These are phyloP conservation scores for Hypomecis punctinalis DNA, from an alignment of 2,888 invertebrate genomes.

Conservation along the genomic window DNA sequence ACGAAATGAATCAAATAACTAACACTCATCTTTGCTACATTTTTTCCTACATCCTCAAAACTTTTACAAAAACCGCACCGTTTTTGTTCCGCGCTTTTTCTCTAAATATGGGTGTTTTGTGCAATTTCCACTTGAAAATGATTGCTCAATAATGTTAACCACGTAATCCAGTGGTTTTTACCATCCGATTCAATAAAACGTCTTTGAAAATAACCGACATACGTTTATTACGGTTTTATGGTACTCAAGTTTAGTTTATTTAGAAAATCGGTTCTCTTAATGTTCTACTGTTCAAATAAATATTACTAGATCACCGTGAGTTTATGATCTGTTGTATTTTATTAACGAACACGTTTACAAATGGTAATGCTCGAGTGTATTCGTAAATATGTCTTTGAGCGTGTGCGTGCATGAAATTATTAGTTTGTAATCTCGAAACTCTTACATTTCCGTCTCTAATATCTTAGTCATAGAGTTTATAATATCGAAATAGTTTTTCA, in stretches of 20 bases:
- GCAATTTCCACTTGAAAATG: conserved; percentile 53
- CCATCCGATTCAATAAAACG: conserved; percentile 48
- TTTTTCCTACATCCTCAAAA: conserved; percentile 68
- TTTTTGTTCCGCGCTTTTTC: conserved; percentile 53
- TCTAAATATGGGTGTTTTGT: conserved; percentile 38
- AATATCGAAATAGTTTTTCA: conserved; percentile 1
- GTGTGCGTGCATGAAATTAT: conserved; percentile 28
- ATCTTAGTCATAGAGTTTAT: neutral
- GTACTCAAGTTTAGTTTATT: conserved; percentile 40
- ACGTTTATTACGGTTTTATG: conserved; percentile 41
- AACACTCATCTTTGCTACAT: conserved; percentile 67
- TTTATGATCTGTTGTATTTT: conserved; percentile 32
- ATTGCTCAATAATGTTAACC: conserved; percentile 55
- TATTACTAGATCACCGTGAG: conserved; percentile 27
- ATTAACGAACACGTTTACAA: conserved; percentile 28
- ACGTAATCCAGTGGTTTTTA: conserved; percentile 58
- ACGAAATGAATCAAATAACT: conserved; percentile 74
- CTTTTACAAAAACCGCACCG: conserved; percentile 20
- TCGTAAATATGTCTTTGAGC: conserved; percentile 53
- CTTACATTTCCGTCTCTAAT: neutral
- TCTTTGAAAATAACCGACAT: conserved; percentile 52
- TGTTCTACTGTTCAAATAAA: conserved; percentile 24
- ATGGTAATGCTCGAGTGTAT: conserved; percentile 43
- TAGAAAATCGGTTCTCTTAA: conserved; percentile 28
- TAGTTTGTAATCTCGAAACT: conserved; percentile 6